These are phyloP conservation scores for Xestobium rufovillosum DNA, from an alignment of 2,888 invertebrate genomes.

Conservation along the genomic window DNA sequence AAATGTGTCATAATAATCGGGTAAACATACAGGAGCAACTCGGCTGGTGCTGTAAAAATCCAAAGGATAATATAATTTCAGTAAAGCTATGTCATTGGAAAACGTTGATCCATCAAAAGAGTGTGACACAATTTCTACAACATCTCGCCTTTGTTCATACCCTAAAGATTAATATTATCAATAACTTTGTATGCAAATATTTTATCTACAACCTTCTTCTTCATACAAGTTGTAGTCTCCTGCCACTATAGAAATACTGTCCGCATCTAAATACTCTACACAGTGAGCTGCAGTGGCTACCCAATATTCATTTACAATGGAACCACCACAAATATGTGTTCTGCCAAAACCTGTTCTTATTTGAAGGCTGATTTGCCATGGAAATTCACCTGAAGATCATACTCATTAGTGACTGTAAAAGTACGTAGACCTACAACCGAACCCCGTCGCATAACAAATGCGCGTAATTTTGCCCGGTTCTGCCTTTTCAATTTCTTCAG, in stretches of 20 bases:
- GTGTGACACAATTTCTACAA: conserved; percentile 19
- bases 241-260: conserved; percentile 23
- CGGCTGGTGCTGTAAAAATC: conserved; percentile 14
- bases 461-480: no score
- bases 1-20: conserved; percentile 24
- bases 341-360: conserved; percentile 15
- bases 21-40: conserved; percentile 27
- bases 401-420: no score
- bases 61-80: conserved; percentile 24
- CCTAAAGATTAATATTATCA: conserved; percentile 16
- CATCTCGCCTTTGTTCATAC: conserved; percentile 24
- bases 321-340: conserved; percentile 29
- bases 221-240: conserved; percentile 26
- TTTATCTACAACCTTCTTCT: conserved; percentile 22
- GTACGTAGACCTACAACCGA: no score
- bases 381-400: conserved; percentile 29
- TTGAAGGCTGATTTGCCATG: conserved; percentile 31
- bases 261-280: conserved; percentile 18
- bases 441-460: no score
- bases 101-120: conserved; percentile 26
- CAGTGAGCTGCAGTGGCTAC: conserved; percentile 32
- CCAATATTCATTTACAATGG: conserved; percentile 26
- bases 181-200: neutral
- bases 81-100: conserved; percentile 28
- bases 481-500: no score